phyloP scores from a whole-genome alignment of 2,113 vertebrate genomes.

The Paracanthobrama guichenoti region DNA sequence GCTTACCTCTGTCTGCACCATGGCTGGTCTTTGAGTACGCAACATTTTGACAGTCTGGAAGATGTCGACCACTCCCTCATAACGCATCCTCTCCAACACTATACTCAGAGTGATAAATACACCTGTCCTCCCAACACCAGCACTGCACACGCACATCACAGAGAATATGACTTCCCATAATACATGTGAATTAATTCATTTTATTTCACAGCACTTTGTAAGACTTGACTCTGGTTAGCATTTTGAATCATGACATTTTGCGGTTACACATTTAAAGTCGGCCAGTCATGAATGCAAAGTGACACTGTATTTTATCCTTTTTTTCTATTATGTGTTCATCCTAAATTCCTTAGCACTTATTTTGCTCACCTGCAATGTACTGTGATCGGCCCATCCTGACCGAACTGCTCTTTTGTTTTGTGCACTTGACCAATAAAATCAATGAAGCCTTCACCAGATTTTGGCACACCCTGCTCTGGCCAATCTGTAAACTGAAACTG shows the following conservation, averaged over 20 bases:
- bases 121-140: conserved; percentile 94
- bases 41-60: conserved; percentile 99
- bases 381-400: conserved; percentile 78
- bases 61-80: conserved; percentile 98
- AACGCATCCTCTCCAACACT: conserved; percentile 98
- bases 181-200: background rate
- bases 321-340: too few relatives aligned
- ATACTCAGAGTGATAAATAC: conserved; percentile 98
- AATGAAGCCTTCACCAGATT: conserved; percentile 79
- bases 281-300: too few relatives aligned
- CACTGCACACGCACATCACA: conserved; percentile 70
- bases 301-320: too few relatives aligned
- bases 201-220: background rate
- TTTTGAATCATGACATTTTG: background rate
- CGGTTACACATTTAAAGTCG: background rate
- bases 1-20: conserved; percentile 97
- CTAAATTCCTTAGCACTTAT: background rate
- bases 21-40: conserved; percentile 95
- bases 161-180: background rate
- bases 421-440: conserved; percentile 81
- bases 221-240: background rate
- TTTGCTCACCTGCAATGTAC: conserved; percentile 76
- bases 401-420: conserved; percentile 81
- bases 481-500: conserved; percentile 81
- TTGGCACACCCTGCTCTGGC: conserved; percentile 81